These are phyloP conservation scores for Chromoteleia sp. DNA, from an alignment of 2,888 invertebrate genomes.

Conservation along the genomic window DNA sequence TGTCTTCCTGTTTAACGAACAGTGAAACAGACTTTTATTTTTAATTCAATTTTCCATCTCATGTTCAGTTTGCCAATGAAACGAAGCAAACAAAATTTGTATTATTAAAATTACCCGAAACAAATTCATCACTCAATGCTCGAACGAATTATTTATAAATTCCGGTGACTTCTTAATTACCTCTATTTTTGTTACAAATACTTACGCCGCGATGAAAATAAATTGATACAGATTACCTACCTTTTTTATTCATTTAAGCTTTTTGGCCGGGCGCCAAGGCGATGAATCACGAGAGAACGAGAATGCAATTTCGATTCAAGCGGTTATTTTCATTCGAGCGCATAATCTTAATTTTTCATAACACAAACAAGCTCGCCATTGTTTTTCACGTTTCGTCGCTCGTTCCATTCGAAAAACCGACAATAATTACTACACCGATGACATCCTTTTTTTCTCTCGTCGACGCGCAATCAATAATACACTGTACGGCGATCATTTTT, in stretches of 20 bases:
- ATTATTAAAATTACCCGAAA: too few species aligned
- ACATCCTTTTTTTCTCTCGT: background rate
- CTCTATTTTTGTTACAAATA: too few species aligned
- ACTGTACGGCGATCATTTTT: constrained; percentile 2
- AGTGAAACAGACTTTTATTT: too few species aligned
- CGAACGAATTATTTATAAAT: too few species aligned
- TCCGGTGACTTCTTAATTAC: too few species aligned
- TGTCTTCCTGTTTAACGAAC: too few species aligned
- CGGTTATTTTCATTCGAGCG: constrained; percentile 4
- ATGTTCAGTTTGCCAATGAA: too few species aligned
- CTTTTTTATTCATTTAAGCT: constrained; percentile 6
- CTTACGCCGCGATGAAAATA: constrained; percentile 20
- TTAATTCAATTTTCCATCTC: too few species aligned
- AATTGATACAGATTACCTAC: background rate
- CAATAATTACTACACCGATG: background rate
- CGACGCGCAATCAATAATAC: background rate
- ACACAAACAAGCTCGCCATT: background rate
- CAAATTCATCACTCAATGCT: too few species aligned
- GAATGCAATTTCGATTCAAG: constrained; percentile 11
- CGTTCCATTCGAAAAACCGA: background rate
- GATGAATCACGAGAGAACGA: constrained; percentile 9
- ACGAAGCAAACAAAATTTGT: too few species aligned
- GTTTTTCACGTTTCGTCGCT: background rate
- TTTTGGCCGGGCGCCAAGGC: constrained; percentile 7
- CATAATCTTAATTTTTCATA: constrained; percentile 1